A percentile compares a stretch with the other conserved stretches of the same genome.
phyloP scores from a whole-genome alignment of 2,113 vertebrate genomes.

The Cnemophilus loriae region DNA sequence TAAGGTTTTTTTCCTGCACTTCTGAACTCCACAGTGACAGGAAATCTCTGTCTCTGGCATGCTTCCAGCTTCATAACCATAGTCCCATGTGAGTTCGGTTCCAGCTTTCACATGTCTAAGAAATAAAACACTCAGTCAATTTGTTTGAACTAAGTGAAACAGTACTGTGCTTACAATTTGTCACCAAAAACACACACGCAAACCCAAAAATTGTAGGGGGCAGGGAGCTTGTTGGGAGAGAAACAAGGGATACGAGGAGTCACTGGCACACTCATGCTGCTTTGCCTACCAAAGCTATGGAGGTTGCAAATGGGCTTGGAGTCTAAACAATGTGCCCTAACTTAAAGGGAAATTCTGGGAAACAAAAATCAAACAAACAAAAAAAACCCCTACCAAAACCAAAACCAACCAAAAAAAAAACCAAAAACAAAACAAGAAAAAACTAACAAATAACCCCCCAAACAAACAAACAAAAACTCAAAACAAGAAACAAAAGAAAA shows the following conservation, averaged over 20 bases:
- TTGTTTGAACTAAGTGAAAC: background rate
- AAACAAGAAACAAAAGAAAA: background rate
- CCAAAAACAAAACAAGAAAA: background rate
- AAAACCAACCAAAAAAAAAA: background rate
- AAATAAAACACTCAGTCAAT: conserved; percentile 23
- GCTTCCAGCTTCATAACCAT: conserved; percentile 72
- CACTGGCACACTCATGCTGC: background rate
- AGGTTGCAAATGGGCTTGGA: background rate
- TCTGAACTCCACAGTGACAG: conserved; percentile 78
- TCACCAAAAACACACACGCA: background rate
- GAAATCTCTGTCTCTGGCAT: conserved; percentile 72
- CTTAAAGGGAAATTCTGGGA: background rate
- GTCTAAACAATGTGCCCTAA: background rate
- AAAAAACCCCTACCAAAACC: background rate
- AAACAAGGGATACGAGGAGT: background rate
- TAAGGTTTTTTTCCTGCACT: conserved; percentile 76
- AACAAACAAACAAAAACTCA: background rate
- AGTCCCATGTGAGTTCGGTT: conserved; percentile 91
- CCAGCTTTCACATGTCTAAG: conserved; percentile 84
- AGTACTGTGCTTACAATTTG: background rate
- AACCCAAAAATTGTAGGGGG: background rate
- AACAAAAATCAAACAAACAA: background rate
- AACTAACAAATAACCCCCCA: too few relatives aligned
- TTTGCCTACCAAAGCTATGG: background rate
- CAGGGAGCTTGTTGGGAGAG: background rate